phyloP scores from a whole-genome alignment of 2,888 invertebrate genomes.

The Eupithecia insigniata region DNA sequence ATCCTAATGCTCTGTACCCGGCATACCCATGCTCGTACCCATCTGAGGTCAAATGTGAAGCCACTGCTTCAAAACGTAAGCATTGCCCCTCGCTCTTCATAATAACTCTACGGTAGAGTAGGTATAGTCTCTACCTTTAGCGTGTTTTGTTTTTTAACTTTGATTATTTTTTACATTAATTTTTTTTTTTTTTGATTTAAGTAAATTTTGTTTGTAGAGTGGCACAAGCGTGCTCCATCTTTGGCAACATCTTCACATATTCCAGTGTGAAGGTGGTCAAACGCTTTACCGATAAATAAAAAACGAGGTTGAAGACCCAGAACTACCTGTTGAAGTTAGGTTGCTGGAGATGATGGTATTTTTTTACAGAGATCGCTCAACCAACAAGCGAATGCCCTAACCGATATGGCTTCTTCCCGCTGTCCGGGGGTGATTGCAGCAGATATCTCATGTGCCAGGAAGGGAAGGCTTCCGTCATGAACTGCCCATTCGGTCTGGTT shows the following conservation, averaged over 20 bases:
- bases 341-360: neutral
- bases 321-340: no score
- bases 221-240: no score
- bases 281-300: no score
- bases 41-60: slow-evolving; percentile 88
- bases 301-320: no score
- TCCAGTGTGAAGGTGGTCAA: no score
- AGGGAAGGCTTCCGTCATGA: slow-evolving; percentile 61
- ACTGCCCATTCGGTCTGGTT: slow-evolving; percentile 65
- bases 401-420: slow-evolving; percentile 58
- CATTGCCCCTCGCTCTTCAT: neutral
- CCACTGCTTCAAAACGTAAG: slow-evolving; percentile 73
- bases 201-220: no score
- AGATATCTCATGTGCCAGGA: slow-evolving; percentile 63
- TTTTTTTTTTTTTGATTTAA: neutral
- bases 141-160: no score
- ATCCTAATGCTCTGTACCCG: slow-evolving; percentile 83
- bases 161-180: neutral
- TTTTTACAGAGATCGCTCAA: slow-evolving; percentile 26
- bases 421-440: slow-evolving; percentile 61
- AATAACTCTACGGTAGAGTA: no score
- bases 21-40: slow-evolving; percentile 91
- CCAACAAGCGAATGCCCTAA: slow-evolving; percentile 50
- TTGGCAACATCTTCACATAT: no score
- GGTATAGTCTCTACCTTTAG: no score